Percentiles rank a stretch among this genome's conserved stretches.
phyloP scores from a whole-genome alignment of 2,113 vertebrate species.

The Crotalus tigris region DNA sequence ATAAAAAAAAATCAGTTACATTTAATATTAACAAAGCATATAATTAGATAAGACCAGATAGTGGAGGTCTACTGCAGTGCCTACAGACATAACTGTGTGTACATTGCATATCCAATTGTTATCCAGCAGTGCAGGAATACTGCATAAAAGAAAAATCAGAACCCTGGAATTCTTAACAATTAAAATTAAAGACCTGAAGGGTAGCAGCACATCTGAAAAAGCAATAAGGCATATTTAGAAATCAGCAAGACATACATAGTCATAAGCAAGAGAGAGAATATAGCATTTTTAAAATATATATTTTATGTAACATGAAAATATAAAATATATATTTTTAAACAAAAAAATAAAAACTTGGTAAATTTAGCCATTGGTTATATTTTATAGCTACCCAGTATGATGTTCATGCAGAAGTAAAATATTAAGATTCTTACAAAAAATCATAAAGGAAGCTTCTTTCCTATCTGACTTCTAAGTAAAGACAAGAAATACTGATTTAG shows the following conservation, averaged over 20 bases:
- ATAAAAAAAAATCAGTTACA: not conserved
- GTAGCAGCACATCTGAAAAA: not conserved
- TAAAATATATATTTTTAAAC: not conserved
- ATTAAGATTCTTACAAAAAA: not conserved
- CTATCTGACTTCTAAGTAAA: not conserved
- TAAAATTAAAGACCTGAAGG: not conserved
- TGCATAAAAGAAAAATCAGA: not conserved
- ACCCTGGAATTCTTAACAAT: not conserved
- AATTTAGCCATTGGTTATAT: not conserved
- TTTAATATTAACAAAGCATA: not conserved
- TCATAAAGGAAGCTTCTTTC: not conserved
- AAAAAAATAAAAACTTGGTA: not conserved
- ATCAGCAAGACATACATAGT: not conserved
- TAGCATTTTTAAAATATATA: not conserved
- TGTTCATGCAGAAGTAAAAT: constrained; percentile 6
- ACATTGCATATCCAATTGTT: not conserved
- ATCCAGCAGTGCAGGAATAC: not conserved
- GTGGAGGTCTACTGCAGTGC: not conserved
- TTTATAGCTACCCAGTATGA: not conserved
- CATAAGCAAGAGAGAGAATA: not conserved
- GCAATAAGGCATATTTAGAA: not conserved
- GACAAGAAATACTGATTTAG: not conserved
- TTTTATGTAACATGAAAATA: not conserved
- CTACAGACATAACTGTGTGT: not conserved
- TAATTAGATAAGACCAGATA: not conserved